These are phyloP conservation scores for Drosophila insularis DNA, from an alignment of 1,140 invertebrate species.

Conservation along the genomic window DNA sequence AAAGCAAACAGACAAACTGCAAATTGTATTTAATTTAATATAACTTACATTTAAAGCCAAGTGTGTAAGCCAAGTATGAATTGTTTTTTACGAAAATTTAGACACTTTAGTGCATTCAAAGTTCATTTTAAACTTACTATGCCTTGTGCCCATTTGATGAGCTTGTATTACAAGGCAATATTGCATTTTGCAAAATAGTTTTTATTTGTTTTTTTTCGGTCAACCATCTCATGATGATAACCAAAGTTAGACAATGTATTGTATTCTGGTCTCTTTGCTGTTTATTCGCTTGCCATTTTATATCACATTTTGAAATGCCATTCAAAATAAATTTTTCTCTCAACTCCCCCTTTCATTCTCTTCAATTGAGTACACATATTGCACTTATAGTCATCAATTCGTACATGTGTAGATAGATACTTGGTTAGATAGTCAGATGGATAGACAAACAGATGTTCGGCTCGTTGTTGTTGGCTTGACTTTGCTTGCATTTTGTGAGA, in stretches of 20 bases:
- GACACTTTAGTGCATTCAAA: neutral
- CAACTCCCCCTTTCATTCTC: neutral
- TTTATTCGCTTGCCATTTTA: slow-evolving; percentile 3
- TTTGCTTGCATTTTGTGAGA: neutral
- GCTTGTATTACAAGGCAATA: neutral
- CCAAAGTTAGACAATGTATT: neutral
- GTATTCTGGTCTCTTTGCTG: neutral
- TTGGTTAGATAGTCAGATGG: neutral
- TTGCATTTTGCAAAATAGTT: neutral
- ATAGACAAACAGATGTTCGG: slow-evolving; percentile 10
- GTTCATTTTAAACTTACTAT: neutral
- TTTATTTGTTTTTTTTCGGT: neutral
- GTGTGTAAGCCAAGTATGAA: neutral
- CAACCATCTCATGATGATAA: slow-evolving; percentile 2
- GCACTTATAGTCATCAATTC: slow-evolving; percentile 1
- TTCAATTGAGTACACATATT: slow-evolving; percentile 15
- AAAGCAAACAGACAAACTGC: neutral
- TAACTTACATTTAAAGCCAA: neutral
- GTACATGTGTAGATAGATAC: neutral
- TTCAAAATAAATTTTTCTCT: slow-evolving; percentile 11
- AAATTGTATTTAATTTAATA: neutral
- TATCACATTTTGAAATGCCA: slow-evolving; percentile 3
- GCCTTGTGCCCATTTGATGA: neutral
- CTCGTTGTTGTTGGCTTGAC: neutral
- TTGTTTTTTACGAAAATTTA: neutral